Percentiles rank a stretch among this genome's conserved stretches.
phyloP scores from a whole-genome alignment of 2,113 vertebrate genomes.

The Dipodomys merriami region DNA sequence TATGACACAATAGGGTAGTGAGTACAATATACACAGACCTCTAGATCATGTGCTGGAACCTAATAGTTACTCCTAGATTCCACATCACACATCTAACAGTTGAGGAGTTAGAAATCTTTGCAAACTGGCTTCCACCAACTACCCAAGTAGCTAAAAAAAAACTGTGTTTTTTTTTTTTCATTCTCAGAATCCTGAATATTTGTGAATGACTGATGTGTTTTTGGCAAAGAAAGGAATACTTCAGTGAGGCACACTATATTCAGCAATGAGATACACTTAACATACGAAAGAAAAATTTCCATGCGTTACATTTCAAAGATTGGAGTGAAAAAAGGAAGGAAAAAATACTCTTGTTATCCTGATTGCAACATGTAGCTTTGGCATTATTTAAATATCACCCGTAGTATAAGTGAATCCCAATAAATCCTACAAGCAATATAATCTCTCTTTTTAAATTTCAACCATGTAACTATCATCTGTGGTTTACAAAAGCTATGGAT shows the following conservation, averaged over 20 bases:
- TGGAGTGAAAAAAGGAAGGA: constrained; percentile 70
- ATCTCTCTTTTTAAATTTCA: constrained; percentile 42
- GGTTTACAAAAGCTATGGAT: constrained; percentile 44
- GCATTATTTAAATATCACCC: constrained; percentile 78
- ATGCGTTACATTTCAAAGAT: constrained; percentile 80
- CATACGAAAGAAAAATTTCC: constrained; percentile 81
- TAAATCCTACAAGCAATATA: constrained; percentile 66
- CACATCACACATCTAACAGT: constrained; percentile 37
- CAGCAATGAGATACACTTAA: constrained; percentile 80
- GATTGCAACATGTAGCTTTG: constrained; percentile 77
- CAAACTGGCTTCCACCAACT: constrained; percentile 73
- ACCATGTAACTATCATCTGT: constrained; percentile 6
- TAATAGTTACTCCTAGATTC: neutral
- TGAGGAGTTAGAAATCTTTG: constrained; percentile 70
- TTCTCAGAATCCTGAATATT: constrained; percentile 81
- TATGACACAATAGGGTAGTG: neutral
- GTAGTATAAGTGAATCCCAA: constrained; percentile 63
- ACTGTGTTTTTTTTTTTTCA: constrained; percentile 56
- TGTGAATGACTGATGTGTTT: constrained; percentile 84
- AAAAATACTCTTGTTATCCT: constrained; percentile 78
- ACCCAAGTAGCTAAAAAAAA: constrained; percentile 72
- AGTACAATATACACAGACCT: neutral
- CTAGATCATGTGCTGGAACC: neutral
- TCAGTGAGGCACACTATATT: constrained; percentile 80
- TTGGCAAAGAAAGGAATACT: constrained; percentile 79